Base-by-base conservation (phyloP, 2,113 vertebrate genomes). In the Carassius auratus region DNA sequence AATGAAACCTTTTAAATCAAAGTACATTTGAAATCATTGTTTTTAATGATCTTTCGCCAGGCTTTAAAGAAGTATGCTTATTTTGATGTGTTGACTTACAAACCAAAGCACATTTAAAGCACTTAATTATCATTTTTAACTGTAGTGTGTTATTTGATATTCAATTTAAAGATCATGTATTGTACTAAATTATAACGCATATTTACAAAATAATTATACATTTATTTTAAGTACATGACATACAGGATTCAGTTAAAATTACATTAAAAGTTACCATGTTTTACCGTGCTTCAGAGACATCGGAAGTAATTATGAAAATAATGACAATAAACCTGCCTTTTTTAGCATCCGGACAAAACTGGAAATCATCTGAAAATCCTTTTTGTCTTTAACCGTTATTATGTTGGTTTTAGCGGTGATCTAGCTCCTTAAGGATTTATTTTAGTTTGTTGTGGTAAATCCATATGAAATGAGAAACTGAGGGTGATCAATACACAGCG, bases 401-500 rank as follows among this genome's bases (percentile, higher is more conserved):
- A 17, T 52, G 76, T 59, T 77, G 1, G 14, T 77, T 77, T 77
- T 19, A 13, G 9, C 13, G 17, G 33, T 36, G 15, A 52, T 30
- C 36, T 30, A 55, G 48, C 38, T 76, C 48, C 21, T 62, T 26
- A n/a, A 84, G n/a, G 36, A 13, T 4, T 57, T 8, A 42, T 21
- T 79, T 52, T 69, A 10, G 62, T 83, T 74, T 23, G 86, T 81
- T 61, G 17, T 48, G 30, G 50, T 42, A 33, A 82, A 83, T 86
- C 69, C 59, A 82, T 81, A 64, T 59, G 80, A 21, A 75, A 81
- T 86, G 71, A 50, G 36, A 82, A 69, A 73, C 74, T 85, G 33
- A 78, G 38, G 64, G 0, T 38, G 21, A 61, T 89, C 79, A 82
- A 68, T 87, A 87, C 17, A 48, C 73, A 30, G 84, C 83, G 79